A percentile compares a stretch with the other conserved stretches of the same genome.
phyloP scores from a whole-genome alignment of 2,113 vertebrate genomes.

The Reinhardtius hippoglossoides region DNA sequence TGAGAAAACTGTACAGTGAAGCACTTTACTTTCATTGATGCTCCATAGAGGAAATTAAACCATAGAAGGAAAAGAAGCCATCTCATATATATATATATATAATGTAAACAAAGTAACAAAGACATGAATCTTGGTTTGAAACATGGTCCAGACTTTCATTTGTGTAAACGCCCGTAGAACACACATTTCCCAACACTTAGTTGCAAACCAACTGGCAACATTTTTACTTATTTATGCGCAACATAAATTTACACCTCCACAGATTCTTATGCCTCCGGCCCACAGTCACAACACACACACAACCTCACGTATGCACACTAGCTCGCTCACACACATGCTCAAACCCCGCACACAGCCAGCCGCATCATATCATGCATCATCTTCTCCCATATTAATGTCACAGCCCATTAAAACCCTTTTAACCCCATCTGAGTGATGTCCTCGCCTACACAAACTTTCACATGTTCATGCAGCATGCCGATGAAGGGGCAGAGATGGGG shows the following conservation, averaged over 20 bases:
- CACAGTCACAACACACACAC: not conserved
- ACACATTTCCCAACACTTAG: not conserved
- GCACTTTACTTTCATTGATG: too few species aligned
- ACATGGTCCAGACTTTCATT: too few species aligned
- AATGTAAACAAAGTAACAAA: too few species aligned
- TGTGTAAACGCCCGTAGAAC: not conserved
- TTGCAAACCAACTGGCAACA: not conserved
- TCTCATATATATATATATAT: too few species aligned
- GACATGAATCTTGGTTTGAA: too few species aligned
- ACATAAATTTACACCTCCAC: not conserved
- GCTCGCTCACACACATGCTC: not conserved
- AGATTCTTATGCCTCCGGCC: not conserved
- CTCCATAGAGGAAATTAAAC: too few species aligned
- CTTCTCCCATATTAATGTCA: slow-evolving; percentile 46
- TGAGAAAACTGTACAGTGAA: too few species aligned
- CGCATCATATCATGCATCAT: slow-evolving; percentile 40
- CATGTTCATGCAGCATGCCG: not conserved
- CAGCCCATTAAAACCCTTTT: slow-evolving; percentile 56
- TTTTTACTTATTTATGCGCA: not conserved
- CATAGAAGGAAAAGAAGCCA: too few species aligned
- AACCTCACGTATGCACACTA: not conserved
- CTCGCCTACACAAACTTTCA: slow-evolving; percentile 39
- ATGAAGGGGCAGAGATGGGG: not conserved
- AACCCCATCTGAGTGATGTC: slow-evolving; percentile 44
- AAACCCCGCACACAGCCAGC: not conserved